Base-by-base conservation (phyloP, 2,113 vertebrate species). In the Albula glossodonta region DNA sequence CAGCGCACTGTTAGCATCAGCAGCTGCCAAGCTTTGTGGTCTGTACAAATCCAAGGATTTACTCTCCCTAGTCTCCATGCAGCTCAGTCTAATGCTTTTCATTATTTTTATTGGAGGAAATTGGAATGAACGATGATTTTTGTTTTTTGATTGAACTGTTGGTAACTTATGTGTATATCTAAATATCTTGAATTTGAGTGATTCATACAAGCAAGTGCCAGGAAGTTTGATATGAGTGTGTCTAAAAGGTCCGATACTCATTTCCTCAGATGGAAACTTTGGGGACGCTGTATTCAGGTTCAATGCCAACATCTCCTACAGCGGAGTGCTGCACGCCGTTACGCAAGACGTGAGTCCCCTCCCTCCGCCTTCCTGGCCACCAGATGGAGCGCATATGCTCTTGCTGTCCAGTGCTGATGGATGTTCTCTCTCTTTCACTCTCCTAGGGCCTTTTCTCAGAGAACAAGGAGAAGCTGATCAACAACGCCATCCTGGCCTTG, bases 391-490 rank as follows among this genome's bases (percentile, higher is more conserved):
- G 15, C 60, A 41, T 22, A 5, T 4, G n/a, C n/a, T 25, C 31
- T 15, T 0, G n/a, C 57, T 84, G 11, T 83, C 51, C 25, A 41
- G 52, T 48, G 31, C n/a, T 60, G 2, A 85, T 41, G 11, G 22
- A 53, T 81, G 5, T 56, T 63, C 51, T 70, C n/a, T 66, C 5
- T 31, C 48, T 82, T 5, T 15, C 11, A 49, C 5, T 84, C 3
- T 87, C 90, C 12, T 81, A 99, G 98, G 98, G 98, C 85, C 96
- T 99, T 41, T 99, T 99, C 93, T 99, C 98, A 6, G 98, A 99
- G 95, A 99, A 99, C 94, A 99, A 99, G 93, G 98, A 99, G 93
- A 99, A 99, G 89, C 95, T 99, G 90, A 99, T 99, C 90, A 99
- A 97, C 95, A 99, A 99, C 86, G 98, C 98, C 87, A 97, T 99